Evolutionary conservation across 2,888 invertebrate species (phyloP).

Genomic region (Enchytraeus crypticus): DNA sequence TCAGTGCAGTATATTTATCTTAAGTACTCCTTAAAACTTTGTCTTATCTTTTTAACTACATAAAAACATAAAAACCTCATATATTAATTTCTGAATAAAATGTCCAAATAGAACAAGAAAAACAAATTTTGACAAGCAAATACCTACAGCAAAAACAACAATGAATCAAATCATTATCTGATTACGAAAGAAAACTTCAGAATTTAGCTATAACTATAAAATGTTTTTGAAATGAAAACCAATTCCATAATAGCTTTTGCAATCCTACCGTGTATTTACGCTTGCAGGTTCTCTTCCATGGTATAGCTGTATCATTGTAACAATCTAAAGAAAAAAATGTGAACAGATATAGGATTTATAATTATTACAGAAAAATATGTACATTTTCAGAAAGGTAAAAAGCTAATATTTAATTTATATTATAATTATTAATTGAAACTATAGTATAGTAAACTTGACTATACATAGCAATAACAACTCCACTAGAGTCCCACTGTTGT

Average conservation of each 20-base stretch:
- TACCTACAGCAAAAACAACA: neutral
- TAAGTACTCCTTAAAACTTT: too few relatives aligned
- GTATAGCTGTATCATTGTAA: constrained; percentile 24
- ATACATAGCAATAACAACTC: neutral
- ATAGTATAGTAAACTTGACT: too few relatives aligned
- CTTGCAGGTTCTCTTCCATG: constrained; percentile 21
- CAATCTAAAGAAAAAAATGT: constrained; percentile 40
- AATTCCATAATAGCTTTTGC: neutral
- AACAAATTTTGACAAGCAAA: neutral
- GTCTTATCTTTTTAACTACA: neutral
- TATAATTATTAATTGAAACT: too few relatives aligned
- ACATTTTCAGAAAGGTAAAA: too few relatives aligned
- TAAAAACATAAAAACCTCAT: neutral
- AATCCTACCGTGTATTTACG: constrained; percentile 23
- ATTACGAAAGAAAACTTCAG: neutral
- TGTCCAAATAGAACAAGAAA: neutral
- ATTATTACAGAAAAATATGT: too few relatives aligned
- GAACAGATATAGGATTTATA: too few relatives aligned
- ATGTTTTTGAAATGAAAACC: neutral
- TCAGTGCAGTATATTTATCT: too few relatives aligned
- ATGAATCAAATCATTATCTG: neutral
- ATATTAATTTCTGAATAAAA: neutral
- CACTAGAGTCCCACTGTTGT: too few relatives aligned
- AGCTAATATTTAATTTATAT: too few relatives aligned
- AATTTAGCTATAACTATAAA: neutral